Conservation (phyloP, 2,113 vertebrate genomes). For the Centropus bengalensis region DNA sequence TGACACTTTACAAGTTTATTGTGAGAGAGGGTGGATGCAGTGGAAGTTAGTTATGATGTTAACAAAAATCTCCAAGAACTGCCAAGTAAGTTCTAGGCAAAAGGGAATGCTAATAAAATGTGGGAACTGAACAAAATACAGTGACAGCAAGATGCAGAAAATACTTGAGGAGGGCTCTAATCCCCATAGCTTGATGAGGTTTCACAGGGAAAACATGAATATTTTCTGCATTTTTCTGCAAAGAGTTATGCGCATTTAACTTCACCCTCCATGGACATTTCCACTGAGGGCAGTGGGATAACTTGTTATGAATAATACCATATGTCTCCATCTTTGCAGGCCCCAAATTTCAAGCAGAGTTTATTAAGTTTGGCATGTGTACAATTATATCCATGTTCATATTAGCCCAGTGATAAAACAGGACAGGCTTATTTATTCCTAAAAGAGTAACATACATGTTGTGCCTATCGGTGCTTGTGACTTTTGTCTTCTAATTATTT, state of each 20-base stretch:
- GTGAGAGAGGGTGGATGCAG: neutral
- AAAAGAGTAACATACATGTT: neutral
- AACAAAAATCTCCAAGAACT: neutral
- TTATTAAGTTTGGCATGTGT: neutral
- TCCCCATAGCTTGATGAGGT: neutral
- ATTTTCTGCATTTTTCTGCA: constrained; percentile 11
- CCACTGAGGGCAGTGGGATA: constrained; percentile 7
- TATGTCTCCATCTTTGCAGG: neutral
- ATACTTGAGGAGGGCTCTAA: constrained; percentile 6
- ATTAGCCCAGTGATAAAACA: neutral
- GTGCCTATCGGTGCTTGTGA: neutral
- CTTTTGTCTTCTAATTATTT: neutral
- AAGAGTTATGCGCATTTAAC: neutral
- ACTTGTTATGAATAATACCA: constrained; percentile 5
- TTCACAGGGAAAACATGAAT: constrained; percentile 19
- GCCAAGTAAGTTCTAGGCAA: constrained; percentile 12
- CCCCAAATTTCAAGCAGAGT: neutral
- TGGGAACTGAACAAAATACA: neutral
- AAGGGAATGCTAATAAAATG: neutral
- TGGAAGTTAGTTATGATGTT: neutral
- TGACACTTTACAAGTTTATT: neutral
- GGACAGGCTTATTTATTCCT: neutral
- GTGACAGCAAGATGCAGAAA: constrained; percentile 1
- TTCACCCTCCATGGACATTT: neutral
- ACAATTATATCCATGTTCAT: neutral